Base-by-base conservation (phyloP, 2,888 invertebrate species). In the Mechanitis messenoides region DNA sequence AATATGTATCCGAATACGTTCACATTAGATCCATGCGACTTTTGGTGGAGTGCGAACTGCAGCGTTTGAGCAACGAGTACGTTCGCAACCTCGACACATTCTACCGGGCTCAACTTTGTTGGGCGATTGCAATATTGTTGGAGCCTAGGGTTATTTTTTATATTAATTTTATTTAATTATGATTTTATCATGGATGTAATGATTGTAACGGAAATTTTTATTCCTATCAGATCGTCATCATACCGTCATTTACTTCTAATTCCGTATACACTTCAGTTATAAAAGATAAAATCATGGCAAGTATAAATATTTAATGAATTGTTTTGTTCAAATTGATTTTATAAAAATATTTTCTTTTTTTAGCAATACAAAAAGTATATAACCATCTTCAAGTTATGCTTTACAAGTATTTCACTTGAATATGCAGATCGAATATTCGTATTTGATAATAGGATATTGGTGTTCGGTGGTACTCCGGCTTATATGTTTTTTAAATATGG, bases 401-500 rank as follows among this genome's bases (percentile, higher is more conserved):
- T 68, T 56, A 67, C 80, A 0, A 81, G 77, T 38, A 69, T 78
- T 2, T 72, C 79, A 1, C 66, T 87, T 55, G 83, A 87, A 62
- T 80, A 72, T 53, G 81, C 83, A 0, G 88, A 88, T 60, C 75
- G 88, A 2, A 74, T 84, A 11, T 89, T 87, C 64, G 59, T 85
- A 31, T 85, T 87, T 59, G 84, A 85, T 61, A 74, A 65, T 47
- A 81, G 76, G 61, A 55, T 74, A 2, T 64, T 87, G 35, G 77
- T 81, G 0, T 87, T 85, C 56, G 88, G 88, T 5, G 88, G 88
- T 4, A 84, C 87, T 0, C 87, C 87, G 2, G 87, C 83, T 6
- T 88, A 83, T 64, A 80, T 88, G 83, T 89, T 85, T 68, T 88
- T 83, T 63, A 81, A 77, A 69, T 85, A 78, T 69, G 88, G 88